Evolutionary conservation across 2,888 invertebrate species (phyloP).

Genomic region (Volucella inanis): DNA sequence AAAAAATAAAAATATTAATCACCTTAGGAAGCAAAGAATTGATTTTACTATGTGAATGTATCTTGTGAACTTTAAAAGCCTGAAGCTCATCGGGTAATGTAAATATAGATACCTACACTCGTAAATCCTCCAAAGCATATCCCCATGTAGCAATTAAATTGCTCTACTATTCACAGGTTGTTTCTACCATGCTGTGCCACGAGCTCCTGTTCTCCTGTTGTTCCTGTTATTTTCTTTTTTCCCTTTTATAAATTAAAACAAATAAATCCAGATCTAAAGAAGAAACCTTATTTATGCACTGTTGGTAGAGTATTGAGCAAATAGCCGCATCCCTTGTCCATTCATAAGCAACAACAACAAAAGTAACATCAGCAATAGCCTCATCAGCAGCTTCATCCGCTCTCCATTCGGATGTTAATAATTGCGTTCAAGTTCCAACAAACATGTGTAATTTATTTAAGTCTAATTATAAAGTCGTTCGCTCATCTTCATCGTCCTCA

Average conservation of each 20-base stretch:
- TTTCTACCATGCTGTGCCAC: not conserved
- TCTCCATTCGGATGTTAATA: slow-evolving; percentile 66
- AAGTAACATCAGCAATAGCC: slow-evolving; percentile 1
- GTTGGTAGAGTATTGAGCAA: slow-evolving; percentile 51
- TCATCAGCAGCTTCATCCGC: slow-evolving; percentile 11
- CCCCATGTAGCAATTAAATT: slow-evolving; percentile 67
- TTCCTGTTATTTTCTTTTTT: too few relatives aligned
- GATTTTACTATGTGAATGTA: not conserved
- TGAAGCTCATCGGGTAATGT: slow-evolving; percentile 19
- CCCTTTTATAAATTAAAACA: slow-evolving; percentile 52
- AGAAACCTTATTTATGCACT: slow-evolving; percentile 49
- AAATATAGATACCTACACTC: slow-evolving; percentile 50
- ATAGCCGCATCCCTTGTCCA: slow-evolving; percentile 57
- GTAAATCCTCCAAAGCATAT: slow-evolving; percentile 6
- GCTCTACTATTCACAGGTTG: slow-evolving; percentile 22
- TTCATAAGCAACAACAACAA: slow-evolving; percentile 30
- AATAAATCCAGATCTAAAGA: slow-evolving; percentile 55
- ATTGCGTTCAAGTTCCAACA: slow-evolving; percentile 69
- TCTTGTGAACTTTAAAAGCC: not conserved
- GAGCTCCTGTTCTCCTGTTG: slow-evolving; percentile 24
- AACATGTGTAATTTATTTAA: slow-evolving; percentile 73
- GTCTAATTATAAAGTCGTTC: slow-evolving; percentile 70
- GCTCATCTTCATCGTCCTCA: slow-evolving; percentile 19
- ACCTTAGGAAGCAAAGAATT: slow-evolving; percentile 22
- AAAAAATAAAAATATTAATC: slow-evolving; percentile 24